These are phyloP conservation scores for Zaprionus camerounensis DNA, from an alignment of 1,140 invertebrate genomes.

Conservation along the genomic window DNA sequence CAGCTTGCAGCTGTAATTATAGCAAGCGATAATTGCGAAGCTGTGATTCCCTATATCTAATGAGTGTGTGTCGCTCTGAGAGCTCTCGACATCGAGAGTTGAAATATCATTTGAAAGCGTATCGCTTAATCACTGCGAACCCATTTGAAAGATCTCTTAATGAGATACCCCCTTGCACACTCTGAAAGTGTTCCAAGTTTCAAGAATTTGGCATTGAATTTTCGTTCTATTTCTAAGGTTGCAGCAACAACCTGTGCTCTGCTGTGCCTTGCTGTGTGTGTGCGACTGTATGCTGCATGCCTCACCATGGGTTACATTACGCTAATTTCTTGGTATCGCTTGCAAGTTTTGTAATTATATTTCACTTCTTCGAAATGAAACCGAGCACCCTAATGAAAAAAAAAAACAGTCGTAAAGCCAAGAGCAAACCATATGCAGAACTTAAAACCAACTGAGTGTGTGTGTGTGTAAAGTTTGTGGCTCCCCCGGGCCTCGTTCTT, in stretches of 20 bases:
- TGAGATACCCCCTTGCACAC: background rate
- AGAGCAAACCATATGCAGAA: conserved; percentile 9
- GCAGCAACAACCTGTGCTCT: background rate
- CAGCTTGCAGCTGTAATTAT: conserved; percentile 4
- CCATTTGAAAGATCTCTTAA: conserved; percentile 1
- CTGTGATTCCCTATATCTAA: conserved; percentile 3
- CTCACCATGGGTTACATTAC: background rate
- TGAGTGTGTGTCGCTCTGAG: background rate
- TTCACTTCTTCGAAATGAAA: conserved; percentile 31
- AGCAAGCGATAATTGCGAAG: background rate
- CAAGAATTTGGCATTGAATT: conserved; percentile 6
- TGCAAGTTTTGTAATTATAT: conserved; percentile 11
- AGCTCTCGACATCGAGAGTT: background rate
- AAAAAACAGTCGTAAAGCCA: conserved; percentile 6
- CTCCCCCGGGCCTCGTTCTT: conserved; percentile 13
- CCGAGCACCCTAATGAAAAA: conserved; percentile 1
- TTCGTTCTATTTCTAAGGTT: background rate
- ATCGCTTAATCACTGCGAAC: conserved; percentile 6
- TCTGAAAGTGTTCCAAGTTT: conserved; percentile 1
- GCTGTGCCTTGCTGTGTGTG: background rate
- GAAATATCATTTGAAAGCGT: background rate
- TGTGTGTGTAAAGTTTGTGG: background rate
- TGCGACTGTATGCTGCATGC: conserved; percentile 7
- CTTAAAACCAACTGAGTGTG: background rate
- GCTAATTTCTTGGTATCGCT: conserved; percentile 24